Conservation (phyloP, 2,797 vertebrate genomes). For the Siniperca undulata region DNA sequence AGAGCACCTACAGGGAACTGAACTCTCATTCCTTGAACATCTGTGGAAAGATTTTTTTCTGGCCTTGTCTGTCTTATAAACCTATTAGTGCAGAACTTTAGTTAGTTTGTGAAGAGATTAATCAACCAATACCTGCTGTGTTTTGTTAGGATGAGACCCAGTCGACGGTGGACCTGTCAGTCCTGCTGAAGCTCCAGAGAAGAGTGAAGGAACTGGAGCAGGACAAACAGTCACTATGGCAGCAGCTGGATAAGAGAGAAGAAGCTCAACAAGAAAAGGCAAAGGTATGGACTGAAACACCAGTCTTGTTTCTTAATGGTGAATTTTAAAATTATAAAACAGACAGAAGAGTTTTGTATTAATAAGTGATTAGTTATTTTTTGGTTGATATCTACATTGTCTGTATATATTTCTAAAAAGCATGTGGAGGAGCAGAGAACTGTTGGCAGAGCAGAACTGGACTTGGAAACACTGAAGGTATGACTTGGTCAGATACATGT, state of each 20-base stretch:
- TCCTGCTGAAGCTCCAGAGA: constrained; percentile 96
- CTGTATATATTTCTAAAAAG: constrained; percentile 69
- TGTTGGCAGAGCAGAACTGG: constrained; percentile 90
- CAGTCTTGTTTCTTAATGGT: not conserved
- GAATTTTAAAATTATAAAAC: not conserved
- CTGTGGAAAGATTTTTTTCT: constrained; percentile 13
- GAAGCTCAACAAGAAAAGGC: constrained; percentile 89
- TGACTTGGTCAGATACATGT: constrained; percentile 4
- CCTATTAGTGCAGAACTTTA: constrained; percentile 57
- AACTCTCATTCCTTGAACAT: not conserved
- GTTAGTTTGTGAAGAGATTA: constrained; percentile 33
- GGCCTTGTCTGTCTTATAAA: constrained; percentile 40
- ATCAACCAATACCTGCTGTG: constrained; percentile 31
- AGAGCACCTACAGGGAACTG: not conserved
- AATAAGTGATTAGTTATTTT: not conserved
- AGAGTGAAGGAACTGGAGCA: constrained; percentile 93
- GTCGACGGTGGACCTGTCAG: constrained; percentile 89
- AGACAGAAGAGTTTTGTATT: not conserved
- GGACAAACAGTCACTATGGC: constrained; percentile 92
- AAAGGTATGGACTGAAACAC: constrained; percentile 79
- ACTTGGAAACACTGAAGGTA: constrained; percentile 96
- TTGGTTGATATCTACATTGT: not conserved
- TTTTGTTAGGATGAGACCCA: constrained; percentile 83
- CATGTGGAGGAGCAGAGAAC: constrained; percentile 89
- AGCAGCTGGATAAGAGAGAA: constrained; percentile 91